Evolutionary conservation across 2,888 invertebrate species (phyloP).

Genomic region (Andrena trimmerana): DNA sequence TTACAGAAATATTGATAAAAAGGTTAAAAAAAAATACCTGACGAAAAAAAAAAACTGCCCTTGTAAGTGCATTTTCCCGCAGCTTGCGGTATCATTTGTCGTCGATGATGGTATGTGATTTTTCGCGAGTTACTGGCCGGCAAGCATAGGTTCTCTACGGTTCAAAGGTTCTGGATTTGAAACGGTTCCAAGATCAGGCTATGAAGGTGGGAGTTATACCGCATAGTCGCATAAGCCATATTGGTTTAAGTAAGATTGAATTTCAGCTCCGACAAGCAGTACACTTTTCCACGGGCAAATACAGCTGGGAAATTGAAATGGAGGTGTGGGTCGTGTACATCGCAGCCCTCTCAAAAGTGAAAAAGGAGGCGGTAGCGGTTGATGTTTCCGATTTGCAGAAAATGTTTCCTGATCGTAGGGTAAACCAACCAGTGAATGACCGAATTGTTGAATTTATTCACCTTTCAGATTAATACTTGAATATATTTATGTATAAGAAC

Average conservation of each 20-base stretch:
- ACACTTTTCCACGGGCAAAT: background rate
- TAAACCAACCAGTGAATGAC: too few relatives aligned
- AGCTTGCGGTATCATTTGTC: background rate
- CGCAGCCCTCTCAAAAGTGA: background rate
- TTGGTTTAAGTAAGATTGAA: constrained; percentile 37
- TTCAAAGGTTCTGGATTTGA: constrained; percentile 23
- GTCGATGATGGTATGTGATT: background rate
- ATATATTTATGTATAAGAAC: too few relatives aligned
- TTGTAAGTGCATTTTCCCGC: background rate
- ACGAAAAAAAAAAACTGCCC: background rate
- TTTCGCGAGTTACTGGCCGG: constrained; percentile 6
- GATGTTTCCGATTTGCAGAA: background rate
- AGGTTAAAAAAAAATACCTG: too few relatives aligned
- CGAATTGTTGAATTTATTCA: too few relatives aligned
- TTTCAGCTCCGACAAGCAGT: background rate
- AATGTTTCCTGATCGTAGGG: background rate
- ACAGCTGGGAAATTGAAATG: constrained; percentile 18
- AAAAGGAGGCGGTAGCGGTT: background rate
- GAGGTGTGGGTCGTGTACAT: background rate
- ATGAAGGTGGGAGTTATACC: constrained; percentile 35
- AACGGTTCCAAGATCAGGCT: constrained; percentile 40
- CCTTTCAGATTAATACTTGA: too few relatives aligned
- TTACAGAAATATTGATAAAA: too few relatives aligned
- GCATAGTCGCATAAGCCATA: constrained; percentile 45
- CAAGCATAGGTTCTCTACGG: constrained; percentile 7